These are phyloP conservation scores for Adela reaumurella DNA, from an alignment of 2,888 invertebrate species.

Conservation along the genomic window DNA sequence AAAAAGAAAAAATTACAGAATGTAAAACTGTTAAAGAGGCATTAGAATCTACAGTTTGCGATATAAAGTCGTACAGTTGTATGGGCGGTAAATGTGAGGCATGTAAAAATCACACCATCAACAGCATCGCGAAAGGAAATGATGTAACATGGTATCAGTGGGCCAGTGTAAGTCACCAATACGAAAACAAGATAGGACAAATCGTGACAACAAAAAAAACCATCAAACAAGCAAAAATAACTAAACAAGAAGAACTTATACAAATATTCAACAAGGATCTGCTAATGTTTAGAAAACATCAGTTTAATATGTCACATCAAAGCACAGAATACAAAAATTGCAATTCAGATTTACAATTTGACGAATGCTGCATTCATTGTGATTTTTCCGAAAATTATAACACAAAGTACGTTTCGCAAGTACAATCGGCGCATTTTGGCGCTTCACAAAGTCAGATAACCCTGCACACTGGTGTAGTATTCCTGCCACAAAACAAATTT, in stretches of 20 bases:
- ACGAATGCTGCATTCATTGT: not conserved
- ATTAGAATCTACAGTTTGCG: conserved; percentile 3
- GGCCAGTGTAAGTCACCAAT: conserved; percentile 6
- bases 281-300: not conserved
- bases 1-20: conserved; percentile 6
- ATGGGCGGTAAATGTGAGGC: conserved; percentile 8
- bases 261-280: not conserved
- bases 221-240: conserved; percentile 6
- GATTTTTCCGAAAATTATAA: conserved; percentile 6
- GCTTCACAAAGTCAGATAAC: conserved; percentile 3
- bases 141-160: conserved; percentile 8
- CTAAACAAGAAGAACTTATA: not conserved
- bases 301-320: conserved; percentile 7
- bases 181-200: conserved; percentile 7
- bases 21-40: conserved; percentile 7
- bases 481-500: conserved; percentile 4
- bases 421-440: conserved; percentile 6
- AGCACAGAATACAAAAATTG: conserved; percentile 11
- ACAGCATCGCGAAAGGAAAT: conserved; percentile 3
- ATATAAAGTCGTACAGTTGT: conserved; percentile 8
- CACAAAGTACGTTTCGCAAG: conserved; percentile 3
- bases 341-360: conserved; percentile 2
- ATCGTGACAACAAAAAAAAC: conserved; percentile 7
- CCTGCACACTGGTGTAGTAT: conserved; percentile 4
- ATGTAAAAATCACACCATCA: conserved; percentile 4